Evolutionary conservation across 2,888 invertebrate genomes (phyloP).

Genomic region (Chrysina gloriosa): DNA sequence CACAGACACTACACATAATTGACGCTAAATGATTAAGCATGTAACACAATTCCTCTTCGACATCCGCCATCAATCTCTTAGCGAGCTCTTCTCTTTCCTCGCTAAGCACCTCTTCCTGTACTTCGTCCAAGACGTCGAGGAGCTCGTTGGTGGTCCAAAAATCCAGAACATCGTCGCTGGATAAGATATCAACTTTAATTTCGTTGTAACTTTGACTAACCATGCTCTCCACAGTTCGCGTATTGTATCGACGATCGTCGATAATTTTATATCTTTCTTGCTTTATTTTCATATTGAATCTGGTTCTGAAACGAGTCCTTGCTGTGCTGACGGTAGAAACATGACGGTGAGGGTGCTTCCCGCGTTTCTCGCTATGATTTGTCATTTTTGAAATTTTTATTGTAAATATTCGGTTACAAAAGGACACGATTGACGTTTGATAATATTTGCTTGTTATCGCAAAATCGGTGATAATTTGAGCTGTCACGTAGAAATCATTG

Average conservation of each 20-base stretch:
- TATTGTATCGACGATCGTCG: neutral
- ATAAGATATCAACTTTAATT: constrained; percentile 1
- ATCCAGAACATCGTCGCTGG: neutral
- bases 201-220: constrained; percentile 11
- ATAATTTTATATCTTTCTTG: neutral
- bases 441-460: neutral
- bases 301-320: neutral
- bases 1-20: neutral
- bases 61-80: neutral
- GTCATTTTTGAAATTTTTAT: neutral
- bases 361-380: constrained; percentile 10
- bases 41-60: neutral
- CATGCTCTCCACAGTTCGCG: neutral
- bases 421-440: neutral
- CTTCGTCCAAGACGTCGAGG: neutral
- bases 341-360: neutral
- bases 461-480: neutral
- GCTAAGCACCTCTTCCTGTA: neutral
- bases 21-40: neutral
- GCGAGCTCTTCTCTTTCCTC: neutral
- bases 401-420: neutral
- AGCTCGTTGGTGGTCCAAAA: constrained; percentile 5
- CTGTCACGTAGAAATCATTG: neutral
- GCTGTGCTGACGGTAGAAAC: neutral
- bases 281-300: neutral